Base-by-base conservation (phyloP, 2,888 invertebrate species). In the Nipponacmea schrenckii region DNA sequence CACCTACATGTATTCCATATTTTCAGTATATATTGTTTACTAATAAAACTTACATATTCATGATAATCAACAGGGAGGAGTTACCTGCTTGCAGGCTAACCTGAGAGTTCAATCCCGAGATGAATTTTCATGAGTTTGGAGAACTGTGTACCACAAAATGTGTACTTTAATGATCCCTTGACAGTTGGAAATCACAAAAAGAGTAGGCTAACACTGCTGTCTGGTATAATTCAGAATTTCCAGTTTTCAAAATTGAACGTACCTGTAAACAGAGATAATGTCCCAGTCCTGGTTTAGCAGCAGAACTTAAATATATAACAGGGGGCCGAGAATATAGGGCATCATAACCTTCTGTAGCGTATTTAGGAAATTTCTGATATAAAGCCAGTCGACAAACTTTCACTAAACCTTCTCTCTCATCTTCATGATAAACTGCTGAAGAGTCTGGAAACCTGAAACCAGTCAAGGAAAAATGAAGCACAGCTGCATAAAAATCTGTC, bases 401-500 rank as follows among this genome's bases (percentile, higher is more conserved):
- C 17, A 96, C 93, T 39, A 96, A 90, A 3, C 96, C 96, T 84
- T 97, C 96, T 48, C 94, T 90, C 77, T 94, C 94, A 81, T 96
- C 96, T 77, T 95, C 94, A 85, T 96, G 96, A 86, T 95, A 96
- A 86, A 93, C 95, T 1, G 95, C 94, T 48, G 94, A 92, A 74
- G 94, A 94, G 83, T 96, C 95, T 74, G 93, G 91, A 87, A 96
- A 93, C 82, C 96, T 95, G 88, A n/a, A 73, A 63, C 24, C 44
- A 66, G n/a, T n/a, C 48, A 48, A 56, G 24, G n/a, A n/a, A 39
- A 39, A 39, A 39, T 39, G 39, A 39, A 39, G 39, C 39, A 44
- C 15, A 48, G 14, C 45, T 7, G 31, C 1, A 39, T 24, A n/a
- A 31, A 12, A 10, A 26, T 3, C 2, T 39, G 39, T 39, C 39